These are phyloP conservation scores for Columba livia DNA, from an alignment of 2,113 vertebrate species.

Conservation along the genomic window DNA sequence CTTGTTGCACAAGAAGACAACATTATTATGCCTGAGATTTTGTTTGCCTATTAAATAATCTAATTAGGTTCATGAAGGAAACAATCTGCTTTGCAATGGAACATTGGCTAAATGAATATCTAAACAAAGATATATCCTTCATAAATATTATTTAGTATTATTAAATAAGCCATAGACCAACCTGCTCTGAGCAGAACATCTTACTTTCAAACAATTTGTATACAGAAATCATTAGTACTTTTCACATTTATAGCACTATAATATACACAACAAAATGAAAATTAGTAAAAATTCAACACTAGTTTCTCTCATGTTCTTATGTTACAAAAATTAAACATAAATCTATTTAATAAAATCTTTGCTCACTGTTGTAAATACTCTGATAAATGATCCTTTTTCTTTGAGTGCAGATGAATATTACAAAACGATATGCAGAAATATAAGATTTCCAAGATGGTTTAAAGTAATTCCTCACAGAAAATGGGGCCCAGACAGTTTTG, in stretches of 20 bases:
- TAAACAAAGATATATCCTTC: neutral
- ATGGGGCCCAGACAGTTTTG: neutral
- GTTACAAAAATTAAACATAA: neutral
- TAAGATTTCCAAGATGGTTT: neutral
- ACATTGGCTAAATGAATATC: neutral
- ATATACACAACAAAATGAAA: neutral
- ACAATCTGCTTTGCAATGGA: neutral
- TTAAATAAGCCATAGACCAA: neutral
- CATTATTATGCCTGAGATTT: neutral
- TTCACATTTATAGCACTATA: rapidly evolving
- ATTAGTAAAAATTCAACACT: neutral
- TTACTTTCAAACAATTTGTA: neutral
- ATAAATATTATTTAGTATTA: neutral
- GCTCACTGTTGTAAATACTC: neutral
- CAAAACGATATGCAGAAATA: neutral
- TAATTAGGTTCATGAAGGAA: neutral
- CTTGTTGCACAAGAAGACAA: neutral
- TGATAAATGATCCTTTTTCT: neutral
- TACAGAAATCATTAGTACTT: neutral
- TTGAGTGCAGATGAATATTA: neutral
- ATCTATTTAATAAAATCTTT: neutral
- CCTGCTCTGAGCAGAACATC: neutral
- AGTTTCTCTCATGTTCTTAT: neutral
- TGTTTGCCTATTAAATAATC: neutral
- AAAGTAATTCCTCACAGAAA: neutral